Base-by-base conservation (phyloP, 2,888 invertebrate genomes). In the Drosophila stalkeri region DNA sequence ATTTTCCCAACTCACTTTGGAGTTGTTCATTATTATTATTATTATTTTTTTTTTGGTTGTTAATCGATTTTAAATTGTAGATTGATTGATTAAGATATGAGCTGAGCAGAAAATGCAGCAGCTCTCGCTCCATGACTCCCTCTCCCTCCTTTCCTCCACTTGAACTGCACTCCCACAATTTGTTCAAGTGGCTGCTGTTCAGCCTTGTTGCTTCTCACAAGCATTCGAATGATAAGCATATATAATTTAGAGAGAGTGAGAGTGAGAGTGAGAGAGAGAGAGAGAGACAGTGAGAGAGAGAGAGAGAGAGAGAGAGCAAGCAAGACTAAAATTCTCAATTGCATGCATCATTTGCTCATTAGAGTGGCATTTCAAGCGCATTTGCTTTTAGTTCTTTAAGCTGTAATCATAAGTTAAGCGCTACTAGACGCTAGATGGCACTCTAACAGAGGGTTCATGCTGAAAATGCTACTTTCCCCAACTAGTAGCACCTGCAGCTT, bases 21-120 rank as follows among this genome's bases (percentile, higher is more conserved):
- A n/a, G 49, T 11, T 31, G 18, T n/a, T 16, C 64, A 64, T 47
- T 8, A 16, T 61, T 39, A n/a, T n/a, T n/a, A n/a, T n/a, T n/a
- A n/a, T n/a, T n/a, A n/a, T 46, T 65, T 63, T 46, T 52, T 52
- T 44, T 66, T 55, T 23, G 62, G 14, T 55, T 67, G 59, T 68
- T 80, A 85, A 85, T 86, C 81, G 86, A 85, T 81, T 84, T 82
- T 76, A 74, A 79, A 86, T 82, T 77, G 75, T 52, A 73, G 75
- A 84, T 88, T 86, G 84, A 86, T 86, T 82, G 86, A 77, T 82
- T 73, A 55, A 72, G 74, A 83, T 72, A 67, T 57, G 39, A 47
- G 46, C 18, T 9, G n/a, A 16, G 23, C 46, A 16, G 18, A 23
- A 16, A 20, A 20, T 27, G 64, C 44, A 39, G 18, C 39, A 7